These are phyloP conservation scores for Drosophila eugracilis DNA, from an alignment of 1,140 invertebrate species.

Conservation along the genomic window DNA sequence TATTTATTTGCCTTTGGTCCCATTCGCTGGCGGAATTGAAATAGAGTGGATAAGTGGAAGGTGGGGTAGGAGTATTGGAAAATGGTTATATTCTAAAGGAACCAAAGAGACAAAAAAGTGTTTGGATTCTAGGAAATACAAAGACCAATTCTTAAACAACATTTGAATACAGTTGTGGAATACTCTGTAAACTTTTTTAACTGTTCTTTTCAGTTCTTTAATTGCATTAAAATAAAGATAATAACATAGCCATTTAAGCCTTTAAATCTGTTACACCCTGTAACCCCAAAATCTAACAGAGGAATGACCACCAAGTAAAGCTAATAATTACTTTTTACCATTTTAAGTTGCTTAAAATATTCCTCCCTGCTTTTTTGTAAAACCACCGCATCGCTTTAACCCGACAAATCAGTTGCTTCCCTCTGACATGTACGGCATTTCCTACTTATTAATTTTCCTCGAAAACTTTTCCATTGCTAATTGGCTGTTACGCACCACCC, in stretches of 20 bases:
- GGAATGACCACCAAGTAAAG: no score
- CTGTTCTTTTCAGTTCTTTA: no score
- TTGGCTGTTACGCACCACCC: slow-evolving; percentile 54
- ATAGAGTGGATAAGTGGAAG: neutral
- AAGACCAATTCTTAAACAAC: neutral
- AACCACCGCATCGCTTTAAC: slow-evolving; percentile 6
- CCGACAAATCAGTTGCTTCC: slow-evolving; percentile 21
- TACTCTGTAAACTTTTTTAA: no score
- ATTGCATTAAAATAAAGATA: no score
- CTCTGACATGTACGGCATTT: slow-evolving; percentile 17
- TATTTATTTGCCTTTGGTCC: slow-evolving; percentile 59
- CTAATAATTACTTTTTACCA: neutral
- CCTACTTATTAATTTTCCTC: slow-evolving; percentile 41
- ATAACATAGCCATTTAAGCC: no score
- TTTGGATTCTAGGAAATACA: neutral
- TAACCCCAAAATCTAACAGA: no score
- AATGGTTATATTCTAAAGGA: neutral
- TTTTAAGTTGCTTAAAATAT: neutral
- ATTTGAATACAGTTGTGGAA: neutral
- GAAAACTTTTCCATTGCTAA: slow-evolving; percentile 54
- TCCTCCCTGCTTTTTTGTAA: neutral
- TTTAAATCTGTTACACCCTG: no score
- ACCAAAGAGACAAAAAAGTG: neutral
- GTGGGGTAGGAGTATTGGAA: neutral
- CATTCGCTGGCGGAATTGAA: slow-evolving; percentile 5